These are phyloP conservation scores for Lypha dubia DNA, from an alignment of 2,888 invertebrate species.

Conservation along the genomic window DNA sequence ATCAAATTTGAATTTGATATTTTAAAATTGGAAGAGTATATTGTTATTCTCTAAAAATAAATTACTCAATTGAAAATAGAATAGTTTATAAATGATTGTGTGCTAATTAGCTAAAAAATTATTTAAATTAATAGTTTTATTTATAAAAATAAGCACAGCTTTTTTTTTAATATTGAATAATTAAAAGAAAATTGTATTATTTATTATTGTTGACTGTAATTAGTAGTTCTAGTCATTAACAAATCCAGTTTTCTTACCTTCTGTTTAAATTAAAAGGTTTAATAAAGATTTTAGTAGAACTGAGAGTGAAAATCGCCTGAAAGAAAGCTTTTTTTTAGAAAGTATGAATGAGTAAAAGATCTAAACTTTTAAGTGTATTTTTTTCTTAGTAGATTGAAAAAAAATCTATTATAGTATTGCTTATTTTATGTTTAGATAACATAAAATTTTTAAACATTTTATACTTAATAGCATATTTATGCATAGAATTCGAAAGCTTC, in stretches of 20 bases:
- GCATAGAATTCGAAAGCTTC: too few species aligned
- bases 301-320: too few species aligned
- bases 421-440: too few species aligned
- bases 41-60: background rate
- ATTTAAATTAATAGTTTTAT: background rate
- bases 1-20: background rate
- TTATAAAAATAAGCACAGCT: background rate
- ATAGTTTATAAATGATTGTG: background rate
- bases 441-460: too few species aligned
- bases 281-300: background rate
- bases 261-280: background rate
- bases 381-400: too few species aligned
- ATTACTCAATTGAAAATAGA: background rate
- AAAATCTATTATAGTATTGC: too few species aligned
- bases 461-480: too few species aligned
- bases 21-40: background rate
- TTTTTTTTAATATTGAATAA: background rate
- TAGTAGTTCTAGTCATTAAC: background rate
- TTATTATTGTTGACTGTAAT: background rate
- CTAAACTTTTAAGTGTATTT: too few species aligned
- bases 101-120: background rate
- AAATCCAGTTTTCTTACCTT: constrained; percentile 15
- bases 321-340: too few species aligned
- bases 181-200: constrained; percentile 7
- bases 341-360: too few species aligned